phyloP scores from a whole-genome alignment of 2,888 invertebrate species.

The Tiliacea aurago region DNA sequence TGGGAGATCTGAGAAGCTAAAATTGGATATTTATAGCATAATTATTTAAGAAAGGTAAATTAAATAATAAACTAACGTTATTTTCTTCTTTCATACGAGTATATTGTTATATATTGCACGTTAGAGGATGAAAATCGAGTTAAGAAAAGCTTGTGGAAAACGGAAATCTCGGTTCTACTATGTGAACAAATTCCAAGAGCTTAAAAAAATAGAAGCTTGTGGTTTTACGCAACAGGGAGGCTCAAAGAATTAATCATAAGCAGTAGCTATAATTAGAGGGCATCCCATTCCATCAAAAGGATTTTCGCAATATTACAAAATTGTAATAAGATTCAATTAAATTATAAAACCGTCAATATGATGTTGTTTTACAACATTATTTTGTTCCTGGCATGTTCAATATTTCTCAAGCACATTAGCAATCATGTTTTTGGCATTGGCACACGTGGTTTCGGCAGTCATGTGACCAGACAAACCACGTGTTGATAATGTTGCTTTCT shows the following conservation, averaged over 20 bases:
- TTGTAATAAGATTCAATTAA: not conserved
- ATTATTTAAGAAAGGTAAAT: not conserved
- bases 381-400: not conserved
- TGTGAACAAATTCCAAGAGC: constrained; percentile 6
- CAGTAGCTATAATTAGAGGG: constrained; percentile 15
- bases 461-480: constrained; percentile 35
- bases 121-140: not conserved
- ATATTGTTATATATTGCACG: not conserved
- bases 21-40: constrained; percentile 19
- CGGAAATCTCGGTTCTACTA: not conserved
- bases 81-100: not conserved
- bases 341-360: too few species aligned
- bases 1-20: not conserved
- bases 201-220: not conserved
- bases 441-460: constrained; percentile 25
- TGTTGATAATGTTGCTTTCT: constrained; percentile 33
- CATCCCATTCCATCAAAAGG: not conserved
- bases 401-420: not conserved
- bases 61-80: not conserved
- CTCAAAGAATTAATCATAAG: constrained; percentile 17
- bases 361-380: too few species aligned
- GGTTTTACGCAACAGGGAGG: constrained; percentile 6
- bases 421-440: constrained; percentile 14
- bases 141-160: not conserved
- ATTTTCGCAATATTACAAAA: not conserved